These are phyloP conservation scores for Myiozetetes cayanensis DNA, from an alignment of 2,113 vertebrate species.

Conservation along the genomic window DNA sequence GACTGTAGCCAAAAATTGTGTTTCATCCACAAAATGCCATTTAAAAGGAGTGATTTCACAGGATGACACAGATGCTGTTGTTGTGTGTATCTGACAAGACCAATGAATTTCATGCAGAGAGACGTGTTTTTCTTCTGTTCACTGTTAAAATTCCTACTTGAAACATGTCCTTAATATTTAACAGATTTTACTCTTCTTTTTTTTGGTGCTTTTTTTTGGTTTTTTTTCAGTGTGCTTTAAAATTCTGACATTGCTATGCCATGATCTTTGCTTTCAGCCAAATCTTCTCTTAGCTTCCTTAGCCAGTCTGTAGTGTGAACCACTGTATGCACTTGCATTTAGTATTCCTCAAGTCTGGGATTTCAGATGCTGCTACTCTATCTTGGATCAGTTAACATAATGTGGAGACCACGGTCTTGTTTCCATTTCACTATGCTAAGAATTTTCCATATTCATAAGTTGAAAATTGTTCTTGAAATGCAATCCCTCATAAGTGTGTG, in stretches of 20 bases:
- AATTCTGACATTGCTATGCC: not conserved
- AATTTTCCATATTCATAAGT: not conserved
- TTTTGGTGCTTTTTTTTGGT: not conserved
- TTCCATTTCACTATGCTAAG: not conserved
- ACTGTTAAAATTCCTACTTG: not conserved
- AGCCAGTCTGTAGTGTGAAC: not conserved
- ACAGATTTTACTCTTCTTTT: not conserved
- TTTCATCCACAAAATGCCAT: slow-evolving; percentile 45
- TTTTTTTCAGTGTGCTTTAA: not conserved
- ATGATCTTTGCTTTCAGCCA: not conserved
- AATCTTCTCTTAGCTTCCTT: not conserved
- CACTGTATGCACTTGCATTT: not conserved
- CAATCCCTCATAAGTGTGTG: not conserved
- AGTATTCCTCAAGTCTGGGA: not conserved
- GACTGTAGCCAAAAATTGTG: slow-evolving; percentile 17
- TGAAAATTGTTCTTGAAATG: not conserved
- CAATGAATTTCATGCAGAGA: slow-evolving; percentile 9
- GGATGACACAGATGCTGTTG: slow-evolving; percentile 51
- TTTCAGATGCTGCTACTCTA: not conserved
- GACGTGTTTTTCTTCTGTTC: slow-evolving; percentile 26
- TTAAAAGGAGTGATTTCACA: slow-evolving; percentile 45
- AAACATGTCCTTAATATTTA: not conserved
- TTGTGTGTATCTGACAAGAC: slow-evolving; percentile 27
- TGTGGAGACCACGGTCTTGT: not conserved
- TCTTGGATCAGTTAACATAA: not conserved